phyloP scores from a whole-genome alignment of 2,113 vertebrate species.

The Vidua macroura region DNA sequence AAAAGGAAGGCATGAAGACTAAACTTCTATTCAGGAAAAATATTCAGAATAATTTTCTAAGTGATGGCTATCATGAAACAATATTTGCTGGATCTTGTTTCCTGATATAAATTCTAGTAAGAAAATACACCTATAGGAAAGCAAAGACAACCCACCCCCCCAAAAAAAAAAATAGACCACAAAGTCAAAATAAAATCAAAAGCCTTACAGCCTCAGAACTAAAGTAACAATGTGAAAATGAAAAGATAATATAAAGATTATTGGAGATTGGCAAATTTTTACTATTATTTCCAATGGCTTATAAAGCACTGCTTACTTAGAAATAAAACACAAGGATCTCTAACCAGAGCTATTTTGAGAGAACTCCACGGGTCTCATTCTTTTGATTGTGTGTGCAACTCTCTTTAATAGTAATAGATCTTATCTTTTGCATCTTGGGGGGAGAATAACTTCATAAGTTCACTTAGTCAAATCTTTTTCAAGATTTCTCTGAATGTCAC shows the following conservation, averaged over 20 bases:
- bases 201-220: constrained; percentile 10
- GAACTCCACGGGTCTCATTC: not conserved
- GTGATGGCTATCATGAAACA: not conserved
- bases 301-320: not conserved
- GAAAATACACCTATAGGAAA: constrained; percentile 47
- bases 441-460: not conserved
- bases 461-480: not conserved
- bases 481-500: not conserved
- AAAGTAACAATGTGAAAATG: constrained; percentile 23
- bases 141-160: not conserved
- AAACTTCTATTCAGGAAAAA: constrained; percentile 28
- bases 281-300: not conserved
- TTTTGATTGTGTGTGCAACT: not conserved
- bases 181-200: not conserved
- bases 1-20: constrained; percentile 6
- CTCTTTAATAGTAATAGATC: not conserved
- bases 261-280: constrained; percentile 12
- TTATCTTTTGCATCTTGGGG: not conserved
- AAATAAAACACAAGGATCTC: not conserved
- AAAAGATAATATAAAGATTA: not conserved
- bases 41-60: constrained; percentile 24
- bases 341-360: not conserved
- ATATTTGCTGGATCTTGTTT: constrained; percentile 41
- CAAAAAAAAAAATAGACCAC: not conserved
- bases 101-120: constrained; percentile 32